Percentiles rank a stretch among this genome's conserved stretches.
Conservation (phyloP, 2,113 vertebrate genomes). For the Stigmatopora argus region DNA sequence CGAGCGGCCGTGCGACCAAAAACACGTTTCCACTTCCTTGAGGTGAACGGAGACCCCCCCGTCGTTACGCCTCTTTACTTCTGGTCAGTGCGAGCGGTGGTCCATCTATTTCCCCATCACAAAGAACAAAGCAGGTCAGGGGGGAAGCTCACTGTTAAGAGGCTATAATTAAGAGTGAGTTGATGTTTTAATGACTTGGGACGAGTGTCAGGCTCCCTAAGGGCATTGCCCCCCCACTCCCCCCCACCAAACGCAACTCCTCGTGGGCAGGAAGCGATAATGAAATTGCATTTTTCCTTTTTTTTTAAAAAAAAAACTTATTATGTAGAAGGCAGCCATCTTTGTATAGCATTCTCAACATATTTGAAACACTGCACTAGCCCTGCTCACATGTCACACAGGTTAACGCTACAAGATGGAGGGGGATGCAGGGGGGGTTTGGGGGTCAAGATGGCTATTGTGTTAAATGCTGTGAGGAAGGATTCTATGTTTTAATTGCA, state of each 20-base stretch:
- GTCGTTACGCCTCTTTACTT: constrained; percentile 48
- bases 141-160: constrained; percentile 38
- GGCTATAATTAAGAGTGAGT: constrained; percentile 59
- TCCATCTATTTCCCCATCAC: constrained; percentile 43
- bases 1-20: constrained; percentile 36
- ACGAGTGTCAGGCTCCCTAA: constrained; percentile 50
- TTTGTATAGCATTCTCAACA: background rate
- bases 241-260: constrained; percentile 12
- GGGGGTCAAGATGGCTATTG: constrained; percentile 19
- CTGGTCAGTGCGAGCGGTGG: constrained; percentile 37
- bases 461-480: constrained; percentile 54
- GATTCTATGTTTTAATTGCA: constrained; percentile 55
- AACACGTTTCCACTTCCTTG: constrained; percentile 63
- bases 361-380: background rate
- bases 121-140: constrained; percentile 44
- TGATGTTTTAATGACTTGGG: constrained; percentile 60
- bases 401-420: constrained; percentile 32
- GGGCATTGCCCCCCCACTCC: constrained; percentile 12
- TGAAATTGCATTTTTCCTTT: background rate
- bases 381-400: constrained; percentile 20
- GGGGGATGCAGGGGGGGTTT: constrained; percentile 28
- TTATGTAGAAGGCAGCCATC: background rate
- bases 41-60: background rate
- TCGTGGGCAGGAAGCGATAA: constrained; percentile 25
- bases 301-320: background rate